Base-by-base conservation (phyloP, 2,888 invertebrate species). In the Acanthosepion pharaonis region DNA sequence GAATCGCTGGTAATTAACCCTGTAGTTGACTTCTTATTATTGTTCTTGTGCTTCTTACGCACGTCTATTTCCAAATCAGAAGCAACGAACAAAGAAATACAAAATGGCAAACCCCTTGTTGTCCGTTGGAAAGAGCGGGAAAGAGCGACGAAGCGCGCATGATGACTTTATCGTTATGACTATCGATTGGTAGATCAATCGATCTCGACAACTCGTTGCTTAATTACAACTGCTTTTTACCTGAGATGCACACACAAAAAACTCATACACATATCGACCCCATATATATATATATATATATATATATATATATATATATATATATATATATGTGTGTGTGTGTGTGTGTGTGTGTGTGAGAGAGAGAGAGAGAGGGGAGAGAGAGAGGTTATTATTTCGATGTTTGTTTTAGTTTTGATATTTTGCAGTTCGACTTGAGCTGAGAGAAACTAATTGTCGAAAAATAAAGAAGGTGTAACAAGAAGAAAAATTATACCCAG, bases 301-400 rank as follows among this genome's bases (percentile, higher is more conserved):
- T 78, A 78, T 78, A 33, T 78, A 78, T 33, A 78, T 78, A 78
- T 78, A 78, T 78, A 78, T 78, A 78, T 78, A 78, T 78, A 78
- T 78, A 78, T 78, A 78, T 78, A 78, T 78, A n/a, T 78, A n/a
- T n/a, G 28, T n/a, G 28, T 78, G 28, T 78, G n/a, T 11, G n/a
- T n/a, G n/a, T 64, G 25, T 64, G 5, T 64, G 25, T 25, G 25
- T 64, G 25, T 28, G 6, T 64, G 64, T 64, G 25, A 5, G 64
- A 25, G 42, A 42, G 42, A 42, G 42, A 42, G 2, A 42, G 25
- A 28, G 6, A 28, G 25, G 25, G 3, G 51, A 15, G 51, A 0
- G 15, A 51, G 8, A 11, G 15, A 51, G 15, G 15, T 51, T 8
- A 51, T 51, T 51, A 51, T 51, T 51, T 51, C 5, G 59, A 23